These are phyloP conservation scores for Trichechus manatus DNA, from an alignment of 2,113 vertebrate species.

Conservation along the genomic window DNA sequence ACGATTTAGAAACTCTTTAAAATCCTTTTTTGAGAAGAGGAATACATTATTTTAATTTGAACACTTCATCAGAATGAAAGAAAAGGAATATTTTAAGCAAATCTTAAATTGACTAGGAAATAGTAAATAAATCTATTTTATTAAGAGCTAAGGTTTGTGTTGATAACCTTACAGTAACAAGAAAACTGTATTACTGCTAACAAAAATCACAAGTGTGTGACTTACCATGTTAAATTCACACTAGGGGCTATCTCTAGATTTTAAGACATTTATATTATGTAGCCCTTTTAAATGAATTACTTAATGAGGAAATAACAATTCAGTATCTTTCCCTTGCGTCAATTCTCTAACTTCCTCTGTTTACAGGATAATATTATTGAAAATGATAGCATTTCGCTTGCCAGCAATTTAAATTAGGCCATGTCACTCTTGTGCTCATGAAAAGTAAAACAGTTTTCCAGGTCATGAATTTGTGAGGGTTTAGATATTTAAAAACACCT, in stretches of 20 bases:
- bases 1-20: not conserved
- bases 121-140: not conserved
- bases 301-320: slow-evolving; percentile 36
- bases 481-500: slow-evolving; percentile 56
- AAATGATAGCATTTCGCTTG: slow-evolving; percentile 13
- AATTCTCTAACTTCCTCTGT: slow-evolving; percentile 61
- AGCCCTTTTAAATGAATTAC: not conserved
- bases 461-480: slow-evolving; percentile 47
- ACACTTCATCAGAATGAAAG: not conserved
- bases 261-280: not conserved
- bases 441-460: slow-evolving; percentile 60
- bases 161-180: slow-evolving; percentile 26
- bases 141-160: not conserved
- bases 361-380: slow-evolving; percentile 46
- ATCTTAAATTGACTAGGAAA: slow-evolving; percentile 12
- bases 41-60: slow-evolving; percentile 18
- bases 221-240: not conserved
- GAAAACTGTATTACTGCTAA: not conserved
- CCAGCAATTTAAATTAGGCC: not conserved
- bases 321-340: not conserved
- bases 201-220: not conserved
- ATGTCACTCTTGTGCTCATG: slow-evolving; percentile 14
- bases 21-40: not conserved
- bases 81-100: not conserved
- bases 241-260: not conserved